A percentile compares a stretch with the other conserved stretches of the same genome.
Evolutionary conservation across 2,888 invertebrate species (phyloP).

Genomic region (Cyclophora albipunctata): DNA sequence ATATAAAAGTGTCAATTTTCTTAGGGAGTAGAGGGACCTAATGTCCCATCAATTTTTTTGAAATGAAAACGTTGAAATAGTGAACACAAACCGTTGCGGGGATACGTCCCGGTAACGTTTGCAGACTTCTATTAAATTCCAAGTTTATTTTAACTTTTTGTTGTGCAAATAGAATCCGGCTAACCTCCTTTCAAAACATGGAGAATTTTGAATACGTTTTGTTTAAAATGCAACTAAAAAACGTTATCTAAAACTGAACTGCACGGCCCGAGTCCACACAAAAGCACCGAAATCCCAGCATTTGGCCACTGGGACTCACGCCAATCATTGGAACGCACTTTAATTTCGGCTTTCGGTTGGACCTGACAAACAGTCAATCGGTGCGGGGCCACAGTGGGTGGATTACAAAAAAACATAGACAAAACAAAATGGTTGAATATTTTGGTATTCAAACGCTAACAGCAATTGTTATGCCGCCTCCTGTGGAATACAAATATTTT

Average conservation of each 20-base stretch:
- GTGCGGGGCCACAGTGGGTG: conserved; percentile 14
- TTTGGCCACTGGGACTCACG: conserved; percentile 3
- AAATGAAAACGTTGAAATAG: too few relatives aligned
- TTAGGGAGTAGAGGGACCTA: too few relatives aligned
- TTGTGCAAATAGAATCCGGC: too few relatives aligned
- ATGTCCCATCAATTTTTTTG: too few relatives aligned
- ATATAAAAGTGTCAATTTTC: too few relatives aligned
- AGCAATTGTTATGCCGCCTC: conserved; percentile 6
- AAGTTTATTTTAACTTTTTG: too few relatives aligned
- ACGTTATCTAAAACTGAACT: background rate
- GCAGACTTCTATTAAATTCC: too few relatives aligned
- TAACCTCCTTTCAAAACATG: too few relatives aligned
- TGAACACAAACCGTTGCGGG: too few relatives aligned
- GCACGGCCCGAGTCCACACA: background rate
- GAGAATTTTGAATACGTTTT: too few relatives aligned
- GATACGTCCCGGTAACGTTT: too few relatives aligned
- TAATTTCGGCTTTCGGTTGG: conserved; percentile 19
- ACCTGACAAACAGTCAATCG: conserved; percentile 25
- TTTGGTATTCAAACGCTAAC: conserved; percentile 11
- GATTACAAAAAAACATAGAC: conserved; percentile 15
- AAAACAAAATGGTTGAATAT: conserved; percentile 16
- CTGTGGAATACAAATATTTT: background rate
- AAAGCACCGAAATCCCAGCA: background rate
- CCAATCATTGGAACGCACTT: conserved; percentile 19
- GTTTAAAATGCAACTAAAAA: too few relatives aligned